phyloP scores from a whole-genome alignment of 1,140 invertebrate genomes.

The Musca vetustissima region DNA sequence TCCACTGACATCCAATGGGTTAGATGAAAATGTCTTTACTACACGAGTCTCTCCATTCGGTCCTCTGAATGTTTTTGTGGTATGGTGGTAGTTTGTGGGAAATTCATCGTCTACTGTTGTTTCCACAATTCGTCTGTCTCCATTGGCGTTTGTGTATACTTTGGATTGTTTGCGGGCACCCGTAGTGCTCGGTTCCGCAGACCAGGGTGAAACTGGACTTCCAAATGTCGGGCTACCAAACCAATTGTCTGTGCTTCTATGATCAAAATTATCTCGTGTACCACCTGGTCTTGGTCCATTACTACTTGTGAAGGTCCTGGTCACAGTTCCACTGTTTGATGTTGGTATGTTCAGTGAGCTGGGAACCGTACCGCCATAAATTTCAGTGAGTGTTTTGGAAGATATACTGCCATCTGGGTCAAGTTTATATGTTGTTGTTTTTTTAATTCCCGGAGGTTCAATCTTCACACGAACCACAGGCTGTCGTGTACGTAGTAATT shows the following conservation, averaged over 20 bases:
- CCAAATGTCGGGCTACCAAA: background rate
- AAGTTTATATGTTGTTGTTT: constrained; percentile 10
- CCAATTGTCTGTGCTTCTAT: too few relatives aligned
- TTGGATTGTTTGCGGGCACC: background rate
- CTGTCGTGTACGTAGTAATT: constrained; percentile 35
- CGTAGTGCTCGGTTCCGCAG: background rate
- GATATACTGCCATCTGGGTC: constrained; percentile 5
- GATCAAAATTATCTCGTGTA: background rate
- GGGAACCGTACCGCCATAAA: background rate
- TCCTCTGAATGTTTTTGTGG: background rate
- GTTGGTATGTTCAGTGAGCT: background rate
- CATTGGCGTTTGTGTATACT: background rate
- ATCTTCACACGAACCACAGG: constrained; percentile 27
- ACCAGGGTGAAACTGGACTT: background rate
- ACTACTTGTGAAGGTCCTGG: background rate
- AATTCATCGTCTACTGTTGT: too few relatives aligned
- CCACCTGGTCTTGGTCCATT: background rate
- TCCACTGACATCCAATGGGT: background rate
- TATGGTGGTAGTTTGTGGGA: background rate
- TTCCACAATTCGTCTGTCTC: background rate
- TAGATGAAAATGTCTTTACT: background rate
- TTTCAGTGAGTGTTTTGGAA: background rate
- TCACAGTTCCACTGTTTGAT: background rate
- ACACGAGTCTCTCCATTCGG: constrained; percentile 5
- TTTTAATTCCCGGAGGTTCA: background rate